These are phyloP conservation scores for Thereva unica DNA, from an alignment of 2,888 invertebrate genomes.

Conservation along the genomic window DNA sequence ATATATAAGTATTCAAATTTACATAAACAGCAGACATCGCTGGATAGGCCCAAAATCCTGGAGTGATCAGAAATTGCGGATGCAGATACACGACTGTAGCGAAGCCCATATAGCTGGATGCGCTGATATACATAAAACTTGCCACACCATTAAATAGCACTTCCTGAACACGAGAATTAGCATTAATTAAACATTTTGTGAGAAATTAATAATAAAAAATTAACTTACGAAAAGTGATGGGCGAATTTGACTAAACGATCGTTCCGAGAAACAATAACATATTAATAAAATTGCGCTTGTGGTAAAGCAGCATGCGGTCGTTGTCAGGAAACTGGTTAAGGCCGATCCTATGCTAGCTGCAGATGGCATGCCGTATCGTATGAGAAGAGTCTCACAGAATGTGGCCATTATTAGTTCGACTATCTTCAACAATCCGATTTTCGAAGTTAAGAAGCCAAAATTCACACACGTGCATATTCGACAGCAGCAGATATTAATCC, in stretches of 20 bases:
- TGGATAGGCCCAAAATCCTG: slow-evolving; percentile 83
- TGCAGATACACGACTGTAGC: slow-evolving; percentile 77
- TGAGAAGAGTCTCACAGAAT: slow-evolving; percentile 78
- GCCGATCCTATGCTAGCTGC: slow-evolving; percentile 76
- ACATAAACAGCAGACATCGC: slow-evolving; percentile 87
- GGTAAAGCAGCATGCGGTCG: slow-evolving; percentile 78
- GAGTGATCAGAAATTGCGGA: slow-evolving; percentile 71
- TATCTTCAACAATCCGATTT: slow-evolving; percentile 75
- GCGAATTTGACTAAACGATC: slow-evolving; percentile 73
- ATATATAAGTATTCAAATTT: slow-evolving; percentile 58
- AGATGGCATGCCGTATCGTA: slow-evolving; percentile 77
- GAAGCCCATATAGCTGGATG: slow-evolving; percentile 79
- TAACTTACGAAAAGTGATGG: slow-evolving; percentile 82
- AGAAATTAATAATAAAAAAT: slow-evolving; percentile 22
- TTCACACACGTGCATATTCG: slow-evolving; percentile 79
- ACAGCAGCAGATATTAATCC: slow-evolving; percentile 74
- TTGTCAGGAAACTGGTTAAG: slow-evolving; percentile 79
- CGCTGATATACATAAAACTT: slow-evolving; percentile 76
- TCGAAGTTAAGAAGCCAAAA: slow-evolving; percentile 72
- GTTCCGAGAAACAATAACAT: slow-evolving; percentile 79
- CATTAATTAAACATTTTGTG: slow-evolving; percentile 36
- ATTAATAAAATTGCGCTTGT: slow-evolving; percentile 74
- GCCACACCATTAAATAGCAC: slow-evolving; percentile 77
- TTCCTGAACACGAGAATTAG: slow-evolving; percentile 64
- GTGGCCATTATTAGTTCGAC: slow-evolving; percentile 76